Evolutionary conservation across 2,113 vertebrate genomes (phyloP).

Genomic region (Paramisgurnus dabryanus): DNA sequence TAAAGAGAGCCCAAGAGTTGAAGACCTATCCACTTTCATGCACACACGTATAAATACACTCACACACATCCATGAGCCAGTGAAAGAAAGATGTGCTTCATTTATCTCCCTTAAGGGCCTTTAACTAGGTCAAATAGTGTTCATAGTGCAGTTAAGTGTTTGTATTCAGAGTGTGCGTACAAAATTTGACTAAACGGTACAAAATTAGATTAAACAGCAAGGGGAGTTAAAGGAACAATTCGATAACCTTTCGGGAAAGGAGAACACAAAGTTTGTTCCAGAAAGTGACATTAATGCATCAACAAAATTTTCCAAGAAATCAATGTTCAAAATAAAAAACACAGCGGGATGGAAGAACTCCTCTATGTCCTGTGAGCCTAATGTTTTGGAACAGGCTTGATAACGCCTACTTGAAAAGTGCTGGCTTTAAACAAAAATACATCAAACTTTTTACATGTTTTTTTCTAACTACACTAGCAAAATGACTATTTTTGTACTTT

Average conservation of each 20-base stretch:
- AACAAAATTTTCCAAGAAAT: constrained; percentile 10
- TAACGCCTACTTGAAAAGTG: background rate
- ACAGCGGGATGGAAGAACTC: background rate
- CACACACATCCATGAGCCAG: background rate
- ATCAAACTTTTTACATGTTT: background rate
- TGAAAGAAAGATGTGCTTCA: constrained; percentile 9
- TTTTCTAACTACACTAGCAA: background rate
- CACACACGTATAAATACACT: background rate
- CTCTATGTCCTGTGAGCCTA: background rate
- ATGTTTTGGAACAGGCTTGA: background rate
- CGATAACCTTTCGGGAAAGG: background rate
- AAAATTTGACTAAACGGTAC: background rate
- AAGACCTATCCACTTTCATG: background rate
- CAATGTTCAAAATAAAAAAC: constrained; percentile 4
- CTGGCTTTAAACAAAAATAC: background rate
- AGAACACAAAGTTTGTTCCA: background rate
- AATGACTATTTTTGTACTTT: background rate
- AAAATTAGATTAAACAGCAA: background rate
- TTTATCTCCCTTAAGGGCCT: constrained; percentile 22
- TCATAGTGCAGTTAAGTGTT: background rate
- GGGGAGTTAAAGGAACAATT: background rate
- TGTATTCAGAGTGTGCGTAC: background rate
- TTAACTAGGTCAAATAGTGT: constrained; percentile 27
- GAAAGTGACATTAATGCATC: background rate
- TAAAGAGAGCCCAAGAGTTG: background rate